phyloP scores from a whole-genome alignment of 2,797 vertebrate species.

The Ciconia nigra region DNA sequence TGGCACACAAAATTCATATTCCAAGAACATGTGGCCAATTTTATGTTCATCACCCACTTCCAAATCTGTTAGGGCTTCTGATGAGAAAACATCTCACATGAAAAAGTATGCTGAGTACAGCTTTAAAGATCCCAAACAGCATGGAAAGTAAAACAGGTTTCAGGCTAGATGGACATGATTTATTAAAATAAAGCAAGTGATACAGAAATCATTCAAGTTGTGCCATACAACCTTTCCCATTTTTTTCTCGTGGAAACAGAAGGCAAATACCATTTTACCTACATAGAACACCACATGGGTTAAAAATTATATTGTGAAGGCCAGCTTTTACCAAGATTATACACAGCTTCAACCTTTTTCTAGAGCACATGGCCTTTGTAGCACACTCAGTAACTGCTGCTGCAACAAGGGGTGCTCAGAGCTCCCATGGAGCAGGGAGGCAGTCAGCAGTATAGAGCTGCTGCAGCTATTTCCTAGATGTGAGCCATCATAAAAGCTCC shows the following conservation, averaged over 20 bases:
- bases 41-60: background rate
- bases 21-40: background rate
- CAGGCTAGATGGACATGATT: background rate
- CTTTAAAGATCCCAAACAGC: background rate
- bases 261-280: background rate
- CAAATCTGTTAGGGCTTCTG: background rate
- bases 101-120: background rate
- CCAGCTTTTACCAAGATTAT: background rate
- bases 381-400: background rate
- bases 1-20: background rate
- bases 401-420: background rate
- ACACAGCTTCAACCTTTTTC: background rate
- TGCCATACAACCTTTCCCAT: too few relatives aligned
- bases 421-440: accelerated
- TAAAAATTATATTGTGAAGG: background rate
- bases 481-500: background rate
- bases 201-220: background rate
- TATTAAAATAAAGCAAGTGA: background rate
- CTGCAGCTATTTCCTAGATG: background rate
- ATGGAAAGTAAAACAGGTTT: background rate
- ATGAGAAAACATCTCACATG: background rate
- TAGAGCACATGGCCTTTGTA: background rate
- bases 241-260: background rate
- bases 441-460: background rate
- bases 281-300: accelerated